Evolutionary conservation across 2,113 vertebrate species (phyloP).

Genomic region (Dendrocopos noguchii): DNA sequence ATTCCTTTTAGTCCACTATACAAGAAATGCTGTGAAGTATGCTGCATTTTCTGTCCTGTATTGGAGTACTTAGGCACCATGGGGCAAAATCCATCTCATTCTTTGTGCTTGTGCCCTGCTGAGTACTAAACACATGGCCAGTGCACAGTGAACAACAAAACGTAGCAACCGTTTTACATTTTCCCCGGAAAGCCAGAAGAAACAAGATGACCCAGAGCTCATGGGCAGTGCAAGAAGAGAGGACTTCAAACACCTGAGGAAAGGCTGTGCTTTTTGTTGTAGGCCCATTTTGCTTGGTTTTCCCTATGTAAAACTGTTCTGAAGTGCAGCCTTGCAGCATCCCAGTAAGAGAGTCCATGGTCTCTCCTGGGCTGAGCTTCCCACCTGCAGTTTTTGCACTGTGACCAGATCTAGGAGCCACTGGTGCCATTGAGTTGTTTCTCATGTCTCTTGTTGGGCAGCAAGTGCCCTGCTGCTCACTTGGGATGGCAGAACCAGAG

Average conservation of each 20-base stretch:
- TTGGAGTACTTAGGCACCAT: neutral
- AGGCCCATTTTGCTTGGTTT: neutral
- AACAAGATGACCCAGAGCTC: neutral
- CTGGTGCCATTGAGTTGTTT: neutral
- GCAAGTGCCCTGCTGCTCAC: neutral
- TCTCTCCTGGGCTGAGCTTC: neutral
- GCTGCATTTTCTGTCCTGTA: neutral
- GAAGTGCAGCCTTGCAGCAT: neutral
- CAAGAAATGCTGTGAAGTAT: neutral
- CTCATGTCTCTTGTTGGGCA: neutral
- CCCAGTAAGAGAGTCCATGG: accelerated
- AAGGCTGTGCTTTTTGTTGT: neutral
- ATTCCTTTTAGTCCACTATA: neutral
- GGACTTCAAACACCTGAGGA: neutral
- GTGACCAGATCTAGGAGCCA: neutral
- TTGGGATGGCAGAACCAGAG: neutral
- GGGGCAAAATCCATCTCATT: neutral
- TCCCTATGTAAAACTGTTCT: neutral
- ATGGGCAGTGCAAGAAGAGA: neutral
- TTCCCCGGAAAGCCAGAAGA: neutral
- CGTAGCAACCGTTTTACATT: neutral
- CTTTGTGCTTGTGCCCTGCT: neutral
- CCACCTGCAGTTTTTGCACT: neutral
- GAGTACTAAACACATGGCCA: neutral
- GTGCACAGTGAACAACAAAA: neutral